Conservation (phyloP, 2,888 invertebrate genomes). For the Crematogaster levior region DNA sequence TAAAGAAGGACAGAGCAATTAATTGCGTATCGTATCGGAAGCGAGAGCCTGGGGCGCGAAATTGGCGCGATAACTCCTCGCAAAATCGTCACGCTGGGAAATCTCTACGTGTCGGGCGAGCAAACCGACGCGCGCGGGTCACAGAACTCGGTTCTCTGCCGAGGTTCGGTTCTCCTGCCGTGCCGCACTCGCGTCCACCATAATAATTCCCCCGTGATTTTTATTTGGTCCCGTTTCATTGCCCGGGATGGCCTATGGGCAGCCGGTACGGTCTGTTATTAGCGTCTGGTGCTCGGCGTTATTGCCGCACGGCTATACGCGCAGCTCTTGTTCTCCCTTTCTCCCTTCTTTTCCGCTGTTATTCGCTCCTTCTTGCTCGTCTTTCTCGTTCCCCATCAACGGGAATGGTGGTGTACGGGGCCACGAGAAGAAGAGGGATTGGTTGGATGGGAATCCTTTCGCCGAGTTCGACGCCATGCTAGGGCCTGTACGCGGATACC, state of each 20-base stretch:
- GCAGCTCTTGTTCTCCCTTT: slow-evolving; percentile 74
- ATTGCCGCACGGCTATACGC: slow-evolving; percentile 83
- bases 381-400: slow-evolving; percentile 67
- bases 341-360: slow-evolving; percentile 68
- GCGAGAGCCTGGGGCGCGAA: slow-evolving; percentile 45
- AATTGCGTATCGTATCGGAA: slow-evolving; percentile 55
- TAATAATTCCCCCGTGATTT: slow-evolving; percentile 85
- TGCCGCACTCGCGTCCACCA: slow-evolving; percentile 81
- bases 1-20: slow-evolving; percentile 50
- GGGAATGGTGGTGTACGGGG: slow-evolving; percentile 73
- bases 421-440: slow-evolving; percentile 78
- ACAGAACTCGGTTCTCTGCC: slow-evolving; percentile 59
- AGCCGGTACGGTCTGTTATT: slow-evolving; percentile 85
- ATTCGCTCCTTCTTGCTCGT: slow-evolving; percentile 51
- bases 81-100: slow-evolving; percentile 67
- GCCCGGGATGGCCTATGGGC: slow-evolving; percentile 85
- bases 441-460: slow-evolving; percentile 80
- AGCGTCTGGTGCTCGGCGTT: slow-evolving; percentile 86
- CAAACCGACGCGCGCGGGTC: slow-evolving; percentile 16
- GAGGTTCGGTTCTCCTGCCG: slow-evolving; percentile 52
- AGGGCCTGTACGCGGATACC: slow-evolving; percentile 55
- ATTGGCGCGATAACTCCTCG: slow-evolving; percentile 60
- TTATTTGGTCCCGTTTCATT: slow-evolving; percentile 85
- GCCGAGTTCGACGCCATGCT: slow-evolving; percentile 78
- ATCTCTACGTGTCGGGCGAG: slow-evolving; percentile 44